These are phyloP conservation scores for Nipponia nippon DNA, from an alignment of 2,113 vertebrate species.

Conservation along the genomic window DNA sequence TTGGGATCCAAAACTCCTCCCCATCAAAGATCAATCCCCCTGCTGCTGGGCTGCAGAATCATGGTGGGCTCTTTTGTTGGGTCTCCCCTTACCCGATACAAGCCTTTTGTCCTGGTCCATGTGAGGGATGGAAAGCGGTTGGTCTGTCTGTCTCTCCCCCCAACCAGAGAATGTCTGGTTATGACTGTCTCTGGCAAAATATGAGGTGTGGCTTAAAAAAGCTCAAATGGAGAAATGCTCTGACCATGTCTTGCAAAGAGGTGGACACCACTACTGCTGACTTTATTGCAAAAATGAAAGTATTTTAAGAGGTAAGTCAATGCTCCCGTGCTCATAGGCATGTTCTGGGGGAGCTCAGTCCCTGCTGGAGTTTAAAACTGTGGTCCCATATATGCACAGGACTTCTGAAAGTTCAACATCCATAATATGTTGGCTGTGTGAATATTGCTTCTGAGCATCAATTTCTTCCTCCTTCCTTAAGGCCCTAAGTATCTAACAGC, in stretches of 20 bases:
- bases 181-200: background rate
- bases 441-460: background rate
- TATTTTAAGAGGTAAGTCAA: background rate
- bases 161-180: fast-evolving
- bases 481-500: background rate
- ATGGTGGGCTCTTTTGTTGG: background rate
- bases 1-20: background rate
- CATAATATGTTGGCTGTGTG: background rate
- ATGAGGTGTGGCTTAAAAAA: background rate
- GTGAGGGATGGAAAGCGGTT: background rate
- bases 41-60: background rate
- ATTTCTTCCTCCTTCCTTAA: background rate
- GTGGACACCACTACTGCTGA: background rate
- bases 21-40: background rate
- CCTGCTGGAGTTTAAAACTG: background rate
- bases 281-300: background rate
- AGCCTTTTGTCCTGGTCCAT: background rate
- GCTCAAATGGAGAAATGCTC: background rate
- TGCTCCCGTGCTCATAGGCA: background rate
- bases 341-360: background rate
- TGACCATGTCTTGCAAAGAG: background rate
- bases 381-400: background rate
- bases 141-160: background rate
- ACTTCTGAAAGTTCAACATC: background rate
- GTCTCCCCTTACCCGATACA: background rate